phyloP scores from a whole-genome alignment of 1,140 invertebrate species.

The Oreohelix idahoensis region DNA sequence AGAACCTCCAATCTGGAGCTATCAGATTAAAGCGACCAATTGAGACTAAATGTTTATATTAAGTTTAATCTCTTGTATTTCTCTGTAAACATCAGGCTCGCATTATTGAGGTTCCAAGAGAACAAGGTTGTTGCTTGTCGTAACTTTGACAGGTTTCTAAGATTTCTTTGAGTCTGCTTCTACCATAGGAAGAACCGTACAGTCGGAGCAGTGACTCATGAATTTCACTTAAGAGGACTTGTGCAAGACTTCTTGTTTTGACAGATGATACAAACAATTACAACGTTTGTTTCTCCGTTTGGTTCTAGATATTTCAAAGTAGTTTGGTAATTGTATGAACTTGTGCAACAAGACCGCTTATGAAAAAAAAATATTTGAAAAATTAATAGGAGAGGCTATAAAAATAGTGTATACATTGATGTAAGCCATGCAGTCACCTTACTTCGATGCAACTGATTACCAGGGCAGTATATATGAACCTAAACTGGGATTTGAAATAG shows the following conservation, averaged over 20 bases:
- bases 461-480: neutral
- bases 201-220: too few species aligned
- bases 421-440: slow-evolving; percentile 10
- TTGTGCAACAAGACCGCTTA: neutral
- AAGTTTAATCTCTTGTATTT: neutral
- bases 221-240: too few species aligned
- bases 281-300: neutral
- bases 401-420: neutral
- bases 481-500: neutral
- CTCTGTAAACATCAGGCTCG: too few species aligned
- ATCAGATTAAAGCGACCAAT: slow-evolving; percentile 12
- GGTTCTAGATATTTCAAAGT: neutral
- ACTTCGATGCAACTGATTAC: slow-evolving; percentile 10
- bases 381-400: neutral
- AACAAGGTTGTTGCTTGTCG: too few species aligned
- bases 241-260: too few species aligned
- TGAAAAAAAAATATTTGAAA: neutral
- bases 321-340: neutral
- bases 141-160: too few species aligned
- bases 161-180: too few species aligned
- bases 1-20: neutral
- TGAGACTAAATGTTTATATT: neutral
- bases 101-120: too few species aligned
- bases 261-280: too few species aligned
- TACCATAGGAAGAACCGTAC: too few species aligned